Evolutionary conservation across 2,113 vertebrate species (phyloP), one percentile per base, ranked within the genome.

Genomic region (Ophiodon elongatus): DNA sequence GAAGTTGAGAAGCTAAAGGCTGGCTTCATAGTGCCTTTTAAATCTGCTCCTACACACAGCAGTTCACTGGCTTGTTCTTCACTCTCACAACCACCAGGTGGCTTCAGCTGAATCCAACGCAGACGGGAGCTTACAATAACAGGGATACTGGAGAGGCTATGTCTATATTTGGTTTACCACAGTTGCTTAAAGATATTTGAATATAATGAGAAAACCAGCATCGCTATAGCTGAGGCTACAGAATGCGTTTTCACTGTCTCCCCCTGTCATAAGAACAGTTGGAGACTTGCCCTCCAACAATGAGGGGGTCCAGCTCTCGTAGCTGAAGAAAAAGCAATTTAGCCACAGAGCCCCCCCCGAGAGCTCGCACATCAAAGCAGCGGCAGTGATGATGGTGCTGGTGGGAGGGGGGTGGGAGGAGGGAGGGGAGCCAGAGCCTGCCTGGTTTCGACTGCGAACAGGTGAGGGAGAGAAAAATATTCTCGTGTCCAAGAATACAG

Each of bases 291-390:
- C 77, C 86, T 87, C 59, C 77, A 80, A 85, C 84, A 89, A 76
- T 35, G 70, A 87, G 43, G 72, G 41, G 59, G 56, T 86, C 73
- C 81, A 80, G 62, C 76, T 78, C 81, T 84, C 54, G 9, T 60
- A 76, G 85, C 68, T 80, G 79, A 86, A 87, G 88, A 89, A 94
- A 93, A 93, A 90, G 87, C 87, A 91, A 94, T 93, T 93, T 91
- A 82, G 64, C 79, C 70, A 73, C 74, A 80, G 39, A 82, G 47
- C n/a, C 65, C 89, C 43, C 41, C 76, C 50, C 14, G 80, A 89
- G 89, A 78, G 82, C 63, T 62, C 1, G 8, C 76, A 90, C 89
- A 91, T 92, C 91, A 90, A 89, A 92, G 81, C 39, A 54, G 45
- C 63, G 5, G 67, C 31, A 23, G 56, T 14, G 74, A 65, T 41